Conservation (phyloP, 2,113 vertebrate genomes). For the Eidolon helvum region DNA sequence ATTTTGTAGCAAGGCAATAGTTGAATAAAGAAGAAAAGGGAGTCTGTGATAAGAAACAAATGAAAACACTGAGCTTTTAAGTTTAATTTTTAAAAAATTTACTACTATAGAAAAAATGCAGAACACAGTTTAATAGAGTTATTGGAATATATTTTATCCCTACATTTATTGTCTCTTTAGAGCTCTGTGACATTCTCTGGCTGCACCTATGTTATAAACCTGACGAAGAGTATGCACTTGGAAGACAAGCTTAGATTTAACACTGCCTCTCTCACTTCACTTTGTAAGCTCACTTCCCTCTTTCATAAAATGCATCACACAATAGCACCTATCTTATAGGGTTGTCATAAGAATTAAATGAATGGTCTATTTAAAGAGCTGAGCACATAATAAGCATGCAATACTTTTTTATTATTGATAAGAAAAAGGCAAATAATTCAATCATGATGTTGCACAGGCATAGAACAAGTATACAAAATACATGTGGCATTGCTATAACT, state of each 20-base stretch:
- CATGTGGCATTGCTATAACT: rapidly evolving
- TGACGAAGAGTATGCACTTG: background rate
- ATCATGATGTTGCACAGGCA: background rate
- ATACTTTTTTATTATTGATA: background rate
- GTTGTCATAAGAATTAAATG: background rate
- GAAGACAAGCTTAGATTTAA: background rate
- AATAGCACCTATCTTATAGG: background rate
- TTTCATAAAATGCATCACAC: background rate
- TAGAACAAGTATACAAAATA: background rate
- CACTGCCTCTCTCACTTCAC: background rate
- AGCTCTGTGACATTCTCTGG: background rate
- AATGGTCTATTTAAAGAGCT: background rate
- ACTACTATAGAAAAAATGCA: background rate
- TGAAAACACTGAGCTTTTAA: background rate
- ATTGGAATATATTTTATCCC: background rate
- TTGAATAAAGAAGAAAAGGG: background rate
- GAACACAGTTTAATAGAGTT: background rate
- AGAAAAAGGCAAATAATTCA: background rate
- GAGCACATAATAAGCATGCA: background rate
- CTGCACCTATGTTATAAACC: too few species aligned
- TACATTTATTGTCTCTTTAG: background rate
- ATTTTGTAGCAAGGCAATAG: background rate
- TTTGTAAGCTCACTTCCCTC: background rate
- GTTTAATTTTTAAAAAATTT: background rate
- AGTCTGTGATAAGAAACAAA: background rate